Evolutionary conservation across 1,140 invertebrate genomes (phyloP).

Genomic region (Caerostris extrusa): DNA sequence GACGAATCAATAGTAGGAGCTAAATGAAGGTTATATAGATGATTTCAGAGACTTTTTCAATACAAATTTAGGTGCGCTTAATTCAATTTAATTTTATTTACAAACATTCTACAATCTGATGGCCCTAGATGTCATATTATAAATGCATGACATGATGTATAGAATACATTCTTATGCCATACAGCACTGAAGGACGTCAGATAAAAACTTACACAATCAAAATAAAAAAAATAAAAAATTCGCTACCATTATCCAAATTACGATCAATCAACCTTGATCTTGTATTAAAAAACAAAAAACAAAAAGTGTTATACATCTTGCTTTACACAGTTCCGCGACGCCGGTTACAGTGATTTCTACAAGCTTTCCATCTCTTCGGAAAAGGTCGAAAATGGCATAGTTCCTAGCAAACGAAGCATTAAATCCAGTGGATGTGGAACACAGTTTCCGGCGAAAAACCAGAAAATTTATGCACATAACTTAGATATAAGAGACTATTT

Average conservation of each 20-base stretch:
- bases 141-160: neutral
- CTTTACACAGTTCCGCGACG: constrained; percentile 17
- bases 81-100: neutral
- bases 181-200: neutral
- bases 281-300: neutral
- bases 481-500: neutral
- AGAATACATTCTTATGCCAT: neutral
- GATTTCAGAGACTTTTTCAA: no score
- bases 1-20: no score
- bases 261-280: constrained; percentile 31
- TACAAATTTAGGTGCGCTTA: no score
- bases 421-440: constrained; percentile 13
- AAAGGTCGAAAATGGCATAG: constrained; percentile 22
- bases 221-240: neutral
- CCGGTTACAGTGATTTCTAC: neutral
- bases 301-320: constrained; percentile 30
- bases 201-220: neutral
- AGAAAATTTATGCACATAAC: constrained; percentile 36
- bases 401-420: constrained; percentile 24
- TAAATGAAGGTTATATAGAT: no score
- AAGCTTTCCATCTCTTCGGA: constrained; percentile 14
- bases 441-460: constrained; percentile 6
- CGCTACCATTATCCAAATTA: neutral
- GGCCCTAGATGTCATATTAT: neutral
- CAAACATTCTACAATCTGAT: neutral